These are phyloP conservation scores for Macroramphosus scolopax DNA, from an alignment of 2,797 vertebrate species.

Conservation along the genomic window DNA sequence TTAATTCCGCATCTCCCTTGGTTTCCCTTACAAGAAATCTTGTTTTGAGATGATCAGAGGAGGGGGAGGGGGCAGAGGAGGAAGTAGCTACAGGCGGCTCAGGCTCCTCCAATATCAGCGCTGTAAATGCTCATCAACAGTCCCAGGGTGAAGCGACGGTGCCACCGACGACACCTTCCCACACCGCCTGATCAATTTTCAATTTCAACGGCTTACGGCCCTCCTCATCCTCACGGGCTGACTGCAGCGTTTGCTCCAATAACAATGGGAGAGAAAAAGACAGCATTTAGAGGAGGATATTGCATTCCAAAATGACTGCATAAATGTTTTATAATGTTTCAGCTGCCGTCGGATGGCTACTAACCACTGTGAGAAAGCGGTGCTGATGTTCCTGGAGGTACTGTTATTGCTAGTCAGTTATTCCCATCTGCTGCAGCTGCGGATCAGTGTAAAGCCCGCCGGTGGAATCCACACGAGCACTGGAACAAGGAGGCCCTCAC, in stretches of 20 bases:
- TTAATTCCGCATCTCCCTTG: constrained; percentile 26
- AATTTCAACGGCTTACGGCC: constrained; percentile 75
- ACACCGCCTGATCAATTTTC: constrained; percentile 79
- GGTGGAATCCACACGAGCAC: constrained; percentile 26
- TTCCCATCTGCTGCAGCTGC: constrained; percentile 43
- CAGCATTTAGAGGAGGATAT: constrained; percentile 75
- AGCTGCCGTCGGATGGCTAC: constrained; percentile 59
- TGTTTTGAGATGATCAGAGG: constrained; percentile 46
- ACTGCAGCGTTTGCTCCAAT: constrained; percentile 61
- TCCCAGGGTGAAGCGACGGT: constrained; percentile 46
- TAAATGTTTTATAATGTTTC: constrained; percentile 84
- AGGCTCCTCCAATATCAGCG: constrained; percentile 39
- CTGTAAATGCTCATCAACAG: constrained; percentile 76
- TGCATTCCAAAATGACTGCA: constrained; percentile 77
- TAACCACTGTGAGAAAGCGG: constrained; percentile 70
- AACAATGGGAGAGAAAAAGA: constrained; percentile 72
- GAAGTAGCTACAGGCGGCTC: constrained; percentile 37
- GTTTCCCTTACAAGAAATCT: constrained; percentile 52
- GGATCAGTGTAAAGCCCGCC: constrained; percentile 45
- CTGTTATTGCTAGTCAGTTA: constrained; percentile 61
- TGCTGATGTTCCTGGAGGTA: constrained; percentile 71
- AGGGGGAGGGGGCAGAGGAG: constrained; percentile 7
- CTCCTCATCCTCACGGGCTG: constrained; percentile 51
- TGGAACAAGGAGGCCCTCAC: constrained; percentile 17
- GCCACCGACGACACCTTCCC: constrained; percentile 55